phyloP scores from a whole-genome alignment of 1,140 invertebrate genomes.

The Neomicropteryx cornuta region DNA sequence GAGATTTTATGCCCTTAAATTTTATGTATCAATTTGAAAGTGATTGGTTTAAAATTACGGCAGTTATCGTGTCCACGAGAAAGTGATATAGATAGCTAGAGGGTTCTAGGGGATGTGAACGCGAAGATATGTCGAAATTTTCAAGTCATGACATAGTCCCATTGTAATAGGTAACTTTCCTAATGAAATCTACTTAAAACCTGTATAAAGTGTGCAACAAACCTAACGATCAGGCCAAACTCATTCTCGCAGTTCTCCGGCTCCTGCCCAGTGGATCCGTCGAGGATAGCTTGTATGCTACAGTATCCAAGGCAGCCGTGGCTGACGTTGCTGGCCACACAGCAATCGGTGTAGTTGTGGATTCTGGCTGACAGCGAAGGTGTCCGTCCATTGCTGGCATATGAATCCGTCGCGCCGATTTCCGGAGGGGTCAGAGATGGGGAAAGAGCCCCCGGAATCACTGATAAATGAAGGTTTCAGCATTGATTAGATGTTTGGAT shows the following conservation, averaged over 20 bases:
- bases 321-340: conserved; percentile 53
- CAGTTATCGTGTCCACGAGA: too few relatives aligned
- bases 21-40: too few relatives aligned
- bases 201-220: too few relatives aligned
- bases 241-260: conserved; percentile 67
- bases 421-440: conserved; percentile 39
- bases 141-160: too few relatives aligned
- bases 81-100: too few relatives aligned
- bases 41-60: too few relatives aligned
- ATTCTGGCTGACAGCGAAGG: conserved; percentile 31
- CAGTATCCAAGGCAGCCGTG: conserved; percentile 64
- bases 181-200: too few relatives aligned
- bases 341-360: conserved; percentile 72
- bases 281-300: conserved; percentile 69
- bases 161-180: too few relatives aligned
- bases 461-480: background rate
- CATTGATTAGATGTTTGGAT: background rate
- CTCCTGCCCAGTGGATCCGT: conserved; percentile 65
- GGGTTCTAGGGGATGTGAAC: too few relatives aligned
- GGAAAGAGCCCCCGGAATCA: conserved; percentile 41
- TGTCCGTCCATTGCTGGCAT: conserved; percentile 33
- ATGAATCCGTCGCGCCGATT: conserved; percentile 32
- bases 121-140: too few relatives aligned
- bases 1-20: too few relatives aligned
- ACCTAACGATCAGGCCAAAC: conserved; percentile 62